Conservation (phyloP, 2,797 vertebrate species). For the Aldrovandia affinis region DNA sequence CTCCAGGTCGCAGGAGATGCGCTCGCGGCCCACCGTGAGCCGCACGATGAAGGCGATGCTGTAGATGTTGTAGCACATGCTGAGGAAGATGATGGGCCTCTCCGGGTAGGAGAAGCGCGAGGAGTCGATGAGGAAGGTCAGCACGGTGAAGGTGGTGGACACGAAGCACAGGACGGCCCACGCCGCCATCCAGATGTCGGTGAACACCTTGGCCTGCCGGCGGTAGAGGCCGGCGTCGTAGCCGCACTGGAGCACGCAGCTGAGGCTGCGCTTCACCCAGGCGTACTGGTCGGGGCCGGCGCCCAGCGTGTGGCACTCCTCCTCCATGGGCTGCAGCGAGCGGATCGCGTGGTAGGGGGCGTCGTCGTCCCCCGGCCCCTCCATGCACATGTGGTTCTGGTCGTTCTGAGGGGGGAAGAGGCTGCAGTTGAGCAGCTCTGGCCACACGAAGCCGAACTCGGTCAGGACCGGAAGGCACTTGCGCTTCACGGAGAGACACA, state of each 20-base stretch:
- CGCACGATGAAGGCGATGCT: constrained; percentile 96
- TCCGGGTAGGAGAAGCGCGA: constrained; percentile 96
- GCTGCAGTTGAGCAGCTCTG: constrained; percentile 93
- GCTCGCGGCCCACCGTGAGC: constrained; percentile 92
- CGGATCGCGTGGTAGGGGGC: constrained; percentile 80
- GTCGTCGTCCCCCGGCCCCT: constrained; percentile 93
- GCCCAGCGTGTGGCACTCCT: constrained; percentile 88
- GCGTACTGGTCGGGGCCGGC: constrained; percentile 87
- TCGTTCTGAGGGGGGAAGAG: constrained; percentile 97
- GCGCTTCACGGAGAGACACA: constrained; percentile 95
- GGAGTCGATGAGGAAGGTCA: constrained; percentile 96
- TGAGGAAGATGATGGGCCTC: constrained; percentile 96
- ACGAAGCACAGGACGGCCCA: constrained; percentile 97
- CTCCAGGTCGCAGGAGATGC: constrained; percentile 97
- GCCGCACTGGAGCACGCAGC: constrained; percentile 91
- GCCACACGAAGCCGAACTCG: constrained; percentile 97
- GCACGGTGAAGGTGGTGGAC: constrained; percentile 93
- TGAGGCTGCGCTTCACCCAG: constrained; percentile 91
- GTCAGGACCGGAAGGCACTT: constrained; percentile 93
- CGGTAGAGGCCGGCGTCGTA: constrained; percentile 92
- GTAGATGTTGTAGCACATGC: constrained; percentile 99
- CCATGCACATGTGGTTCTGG: constrained; percentile 99
- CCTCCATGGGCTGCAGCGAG: constrained; percentile 83
- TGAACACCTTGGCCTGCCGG: constrained; percentile 91
- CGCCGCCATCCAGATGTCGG: constrained; percentile 95